A percentile compares a stretch with the other conserved stretches of the same genome.
These are phyloP conservation scores for Kradibia gibbosae DNA, from an alignment of 1,140 invertebrate species.

Conservation along the genomic window DNA sequence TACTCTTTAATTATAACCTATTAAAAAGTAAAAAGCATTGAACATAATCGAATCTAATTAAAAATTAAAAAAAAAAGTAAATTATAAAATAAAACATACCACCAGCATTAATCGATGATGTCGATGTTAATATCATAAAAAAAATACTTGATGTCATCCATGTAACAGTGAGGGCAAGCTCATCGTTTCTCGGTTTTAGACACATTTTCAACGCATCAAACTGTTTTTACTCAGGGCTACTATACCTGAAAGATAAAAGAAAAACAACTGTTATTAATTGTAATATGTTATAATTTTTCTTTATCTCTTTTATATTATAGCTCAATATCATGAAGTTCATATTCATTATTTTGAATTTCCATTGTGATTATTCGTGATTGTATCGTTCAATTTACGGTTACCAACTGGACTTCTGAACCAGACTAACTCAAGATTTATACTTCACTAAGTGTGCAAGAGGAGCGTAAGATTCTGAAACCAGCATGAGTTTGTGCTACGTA, in stretches of 20 bases:
- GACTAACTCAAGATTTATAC: too few species aligned
- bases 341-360: not conserved
- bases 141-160: conserved; percentile 60
- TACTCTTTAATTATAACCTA: too few species aligned
- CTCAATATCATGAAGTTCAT: not conserved
- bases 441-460: too few species aligned
- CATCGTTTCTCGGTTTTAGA: conserved; percentile 60
- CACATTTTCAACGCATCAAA: conserved; percentile 67
- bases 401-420: too few species aligned
- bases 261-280: conserved; percentile 14
- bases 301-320: too few species aligned
- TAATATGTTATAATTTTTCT: too few species aligned
- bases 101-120: conserved; percentile 54
- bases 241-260: conserved; percentile 2
- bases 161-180: conserved; percentile 60
- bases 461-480: too few species aligned
- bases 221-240: conserved; percentile 51
- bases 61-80: not conserved
- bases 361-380: too few species aligned
- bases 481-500: too few species aligned
- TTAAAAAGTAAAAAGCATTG: not conserved
- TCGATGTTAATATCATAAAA: conserved; percentile 52
- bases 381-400: too few species aligned
- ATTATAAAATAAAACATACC: conserved; percentile 29
- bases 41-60: not conserved